phyloP scores from a whole-genome alignment of 2,888 invertebrate genomes.

The Andrena chrysosceles region DNA sequence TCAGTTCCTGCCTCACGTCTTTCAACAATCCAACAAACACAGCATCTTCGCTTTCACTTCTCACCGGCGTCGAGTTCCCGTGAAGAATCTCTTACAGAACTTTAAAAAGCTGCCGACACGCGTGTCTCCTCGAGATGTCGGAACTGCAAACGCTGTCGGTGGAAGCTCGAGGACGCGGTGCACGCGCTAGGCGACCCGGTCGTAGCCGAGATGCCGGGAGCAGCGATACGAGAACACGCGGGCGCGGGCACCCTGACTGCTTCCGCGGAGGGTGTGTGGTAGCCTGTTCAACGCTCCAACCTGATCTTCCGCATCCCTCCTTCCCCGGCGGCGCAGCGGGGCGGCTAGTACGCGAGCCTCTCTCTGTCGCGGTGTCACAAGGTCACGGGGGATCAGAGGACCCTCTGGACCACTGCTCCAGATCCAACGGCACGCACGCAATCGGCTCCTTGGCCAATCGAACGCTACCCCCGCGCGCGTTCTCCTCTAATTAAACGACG shows the following conservation, averaged over 20 bases:
- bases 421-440: conserved; percentile 53
- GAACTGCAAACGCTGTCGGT: background rate
- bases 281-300: conserved; percentile 53
- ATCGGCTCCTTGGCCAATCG: conserved; percentile 5
- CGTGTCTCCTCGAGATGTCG: background rate
- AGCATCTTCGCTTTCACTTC: background rate
- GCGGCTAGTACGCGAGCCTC: conserved; percentile 18
- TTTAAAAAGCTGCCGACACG: background rate
- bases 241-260: conserved; percentile 31
- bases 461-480: conserved; percentile 40
- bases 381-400: conserved; percentile 67
- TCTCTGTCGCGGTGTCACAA: conserved; percentile 66
- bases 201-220: conserved; percentile 2
- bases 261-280: conserved; percentile 50
- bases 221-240: conserved; percentile 35
- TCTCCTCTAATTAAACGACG: conserved; percentile 49
- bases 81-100: background rate
- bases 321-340: conserved; percentile 11
- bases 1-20: background rate
- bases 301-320: conserved; percentile 60
- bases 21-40: background rate
- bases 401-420: conserved; percentile 35
- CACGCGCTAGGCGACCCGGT: background rate
- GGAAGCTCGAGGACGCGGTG: background rate
- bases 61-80: background rate